phyloP scores from a whole-genome alignment of 1,140 invertebrate species.

The Thaumatotibia leucotreta region DNA sequence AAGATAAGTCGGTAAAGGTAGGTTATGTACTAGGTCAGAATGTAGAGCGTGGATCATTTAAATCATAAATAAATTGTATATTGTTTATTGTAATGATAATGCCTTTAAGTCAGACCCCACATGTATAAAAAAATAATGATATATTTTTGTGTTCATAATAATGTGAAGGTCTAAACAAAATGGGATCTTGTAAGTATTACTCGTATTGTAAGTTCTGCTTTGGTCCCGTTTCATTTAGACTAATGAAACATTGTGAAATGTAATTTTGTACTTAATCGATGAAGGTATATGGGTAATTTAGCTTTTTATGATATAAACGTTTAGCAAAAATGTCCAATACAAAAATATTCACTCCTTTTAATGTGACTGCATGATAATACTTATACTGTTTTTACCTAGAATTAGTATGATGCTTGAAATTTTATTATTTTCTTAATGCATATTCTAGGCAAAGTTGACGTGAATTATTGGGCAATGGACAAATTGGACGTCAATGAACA shows the following conservation, averaged over 20 bases:
- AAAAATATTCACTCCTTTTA: neutral
- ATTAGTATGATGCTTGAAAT: no score
- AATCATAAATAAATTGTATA: constrained; percentile 9
- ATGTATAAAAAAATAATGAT: constrained; percentile 8
- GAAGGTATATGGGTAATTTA: neutral
- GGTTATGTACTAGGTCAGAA: neutral
- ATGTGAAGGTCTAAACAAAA: neutral
- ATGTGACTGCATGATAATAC: neutral
- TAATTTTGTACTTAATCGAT: constrained; percentile 12
- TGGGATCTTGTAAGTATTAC: neutral
- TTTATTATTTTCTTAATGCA: no score
- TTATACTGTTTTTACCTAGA: no score
- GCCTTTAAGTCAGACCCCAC: constrained; percentile 9
- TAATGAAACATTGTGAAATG: neutral
- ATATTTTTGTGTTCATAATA: constrained; percentile 14
- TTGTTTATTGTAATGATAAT: constrained; percentile 8
- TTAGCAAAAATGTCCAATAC: neutral
- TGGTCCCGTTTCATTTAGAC: neutral
- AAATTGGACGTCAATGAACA: neutral
- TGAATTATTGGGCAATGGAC: neutral
- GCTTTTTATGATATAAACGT: neutral
- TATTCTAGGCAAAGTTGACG: neutral
- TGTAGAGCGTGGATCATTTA: neutral
- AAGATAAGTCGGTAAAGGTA: constrained; percentile 1
- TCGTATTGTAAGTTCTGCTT: neutral